phyloP scores from a whole-genome alignment of 2,797 vertebrate genomes.

The Kryptopterus vitreolus region DNA sequence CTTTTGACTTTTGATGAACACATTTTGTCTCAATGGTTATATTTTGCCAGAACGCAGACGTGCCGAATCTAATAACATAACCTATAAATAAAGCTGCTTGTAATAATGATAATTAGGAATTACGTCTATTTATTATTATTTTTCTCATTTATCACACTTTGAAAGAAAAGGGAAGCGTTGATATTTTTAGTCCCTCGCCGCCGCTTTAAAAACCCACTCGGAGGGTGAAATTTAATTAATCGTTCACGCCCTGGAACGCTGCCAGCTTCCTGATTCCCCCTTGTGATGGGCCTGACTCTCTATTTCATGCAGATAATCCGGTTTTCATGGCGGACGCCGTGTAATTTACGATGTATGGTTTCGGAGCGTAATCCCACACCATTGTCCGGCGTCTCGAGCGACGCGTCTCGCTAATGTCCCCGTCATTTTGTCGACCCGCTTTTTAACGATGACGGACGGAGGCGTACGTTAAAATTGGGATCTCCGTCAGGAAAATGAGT shows the following conservation, averaged over 20 bases:
- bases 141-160: not conserved
- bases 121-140: not conserved
- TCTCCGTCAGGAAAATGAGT: no score
- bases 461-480: no score
- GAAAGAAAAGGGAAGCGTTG: slow-evolving; percentile 20
- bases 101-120: not conserved
- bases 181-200: slow-evolving; percentile 6
- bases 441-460: slow-evolving; percentile 40
- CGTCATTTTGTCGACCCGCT: slow-evolving; percentile 32
- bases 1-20: no score
- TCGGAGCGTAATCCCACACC: slow-evolving; percentile 15
- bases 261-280: slow-evolving; percentile 42
- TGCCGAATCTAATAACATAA: not conserved
- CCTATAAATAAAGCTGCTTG: not conserved
- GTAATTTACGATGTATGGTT: slow-evolving; percentile 55
- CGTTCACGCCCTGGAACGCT: slow-evolving; percentile 35
- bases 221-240: slow-evolving; percentile 57
- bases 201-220: slow-evolving; percentile 37
- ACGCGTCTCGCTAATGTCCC: slow-evolving; percentile 32
- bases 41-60: no score
- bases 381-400: slow-evolving; percentile 28
- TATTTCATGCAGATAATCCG: slow-evolving; percentile 54
- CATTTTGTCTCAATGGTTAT: no score
- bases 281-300: slow-evolving; percentile 39
- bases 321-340: slow-evolving; percentile 44